These are phyloP conservation scores for Rana temporaria DNA, from an alignment of 2,113 vertebrate species.

Conservation along the genomic window DNA sequence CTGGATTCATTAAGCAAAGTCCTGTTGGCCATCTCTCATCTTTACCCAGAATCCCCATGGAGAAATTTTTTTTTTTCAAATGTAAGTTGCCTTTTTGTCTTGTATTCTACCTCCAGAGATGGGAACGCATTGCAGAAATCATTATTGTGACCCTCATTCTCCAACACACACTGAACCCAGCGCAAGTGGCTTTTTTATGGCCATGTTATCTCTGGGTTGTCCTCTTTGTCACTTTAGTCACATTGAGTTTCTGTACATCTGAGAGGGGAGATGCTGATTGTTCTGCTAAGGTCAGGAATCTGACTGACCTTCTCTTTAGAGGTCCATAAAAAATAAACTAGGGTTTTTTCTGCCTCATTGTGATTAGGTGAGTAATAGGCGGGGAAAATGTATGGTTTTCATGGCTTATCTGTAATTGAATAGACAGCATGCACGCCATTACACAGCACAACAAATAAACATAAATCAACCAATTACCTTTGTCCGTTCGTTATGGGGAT, in stretches of 20 bases:
- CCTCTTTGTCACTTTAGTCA: constrained; percentile 16
- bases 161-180: too few relatives aligned
- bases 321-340: too few relatives aligned
- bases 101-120: too few relatives aligned
- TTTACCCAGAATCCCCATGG: too few relatives aligned
- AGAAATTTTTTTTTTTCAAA: too few relatives aligned
- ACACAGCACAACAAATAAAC: background rate
- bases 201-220: background rate
- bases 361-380: background rate
- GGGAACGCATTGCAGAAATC: too few relatives aligned
- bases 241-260: background rate
- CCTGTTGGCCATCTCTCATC: too few relatives aligned
- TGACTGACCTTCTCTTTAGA: background rate
- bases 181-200: background rate
- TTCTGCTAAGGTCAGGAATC: background rate
- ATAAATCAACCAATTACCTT: background rate
- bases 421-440: background rate
- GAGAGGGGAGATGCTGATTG: background rate
- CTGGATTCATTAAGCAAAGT: too few relatives aligned
- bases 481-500: background rate
- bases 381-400: background rate
- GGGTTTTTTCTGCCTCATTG: background rate
- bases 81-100: too few relatives aligned
- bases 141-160: too few relatives aligned
- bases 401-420: constrained; percentile 8